A percentile compares a stretch with the other conserved stretches of the same genome.
Conservation (phyloP, 2,797 vertebrate genomes). For the Cyclura pinguis region DNA sequence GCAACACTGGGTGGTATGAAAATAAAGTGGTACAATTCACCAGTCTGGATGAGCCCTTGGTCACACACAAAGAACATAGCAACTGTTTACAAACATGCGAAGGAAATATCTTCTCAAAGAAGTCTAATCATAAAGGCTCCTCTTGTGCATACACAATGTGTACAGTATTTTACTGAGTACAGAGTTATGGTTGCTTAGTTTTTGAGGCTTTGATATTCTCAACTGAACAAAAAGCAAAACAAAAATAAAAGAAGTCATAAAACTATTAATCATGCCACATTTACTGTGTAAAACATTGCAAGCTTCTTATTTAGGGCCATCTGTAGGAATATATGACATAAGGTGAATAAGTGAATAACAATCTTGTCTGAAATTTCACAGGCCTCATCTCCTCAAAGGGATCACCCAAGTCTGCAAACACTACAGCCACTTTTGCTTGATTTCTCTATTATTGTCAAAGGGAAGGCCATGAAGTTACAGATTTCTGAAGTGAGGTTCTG, state of each 20-base stretch:
- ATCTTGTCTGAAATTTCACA: neutral
- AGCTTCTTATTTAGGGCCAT: neutral
- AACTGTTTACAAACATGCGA: neutral
- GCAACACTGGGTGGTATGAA: no score
- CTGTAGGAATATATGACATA: neutral
- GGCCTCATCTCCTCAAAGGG: neutral
- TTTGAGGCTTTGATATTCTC: neutral
- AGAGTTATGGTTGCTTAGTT: neutral
- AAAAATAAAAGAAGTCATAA: neutral
- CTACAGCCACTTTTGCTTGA: neutral
- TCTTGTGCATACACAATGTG: neutral
- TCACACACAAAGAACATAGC: neutral
- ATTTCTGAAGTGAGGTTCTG: neutral
- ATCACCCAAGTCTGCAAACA: neutral
- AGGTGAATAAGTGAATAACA: neutral
- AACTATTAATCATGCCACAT: no score
- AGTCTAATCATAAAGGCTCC: neutral
- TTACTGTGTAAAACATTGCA: no score
- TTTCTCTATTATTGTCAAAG: neutral
- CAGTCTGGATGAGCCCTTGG: no score
- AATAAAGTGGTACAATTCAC: no score
- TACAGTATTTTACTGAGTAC: neutral
- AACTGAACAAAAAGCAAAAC: neutral
- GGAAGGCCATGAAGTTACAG: neutral
- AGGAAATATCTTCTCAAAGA: neutral